Evolutionary conservation across 1,140 invertebrate species (phyloP), one percentile per base, ranked within the genome.

Genomic region (Helicorthomorpha holstii): DNA sequence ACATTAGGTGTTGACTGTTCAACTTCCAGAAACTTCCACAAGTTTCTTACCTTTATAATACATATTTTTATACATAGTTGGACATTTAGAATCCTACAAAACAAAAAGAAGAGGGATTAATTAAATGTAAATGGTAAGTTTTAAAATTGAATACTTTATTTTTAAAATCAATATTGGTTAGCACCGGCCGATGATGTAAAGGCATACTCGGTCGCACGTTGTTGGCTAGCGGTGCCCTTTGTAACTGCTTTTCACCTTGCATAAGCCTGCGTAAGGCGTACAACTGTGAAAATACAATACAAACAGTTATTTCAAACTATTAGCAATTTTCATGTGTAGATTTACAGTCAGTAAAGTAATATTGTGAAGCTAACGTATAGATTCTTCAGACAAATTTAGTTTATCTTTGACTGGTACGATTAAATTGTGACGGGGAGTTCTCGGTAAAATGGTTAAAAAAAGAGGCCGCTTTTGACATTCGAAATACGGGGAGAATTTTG

Each of bases 151-250:
- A 4, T 34, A 81, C 75, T 72, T 77, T 78, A 63, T 81, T 72
- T 60, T 80, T 81, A 68, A 95, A 93, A 69, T 95, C 87, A 65
- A 96, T 95, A 70, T 95, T 95, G 49, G 92, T 95, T 64, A 91
- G 75, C 47, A 95, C 80, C 16, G 88, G 84, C 57, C 91, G 76
- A 69, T 91, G 84, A 69, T 94, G 82, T 23, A 94, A 73, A 26
- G 82, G 80, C 64, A 93, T 88, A 1, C 83, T 79, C 25, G 89
- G 89, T 64, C 92, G 75, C 65, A 83, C 87, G 72, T 96, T 96
- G 73, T 92, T 91, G 55, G 86, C 87, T 61, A 95, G 74, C 19
- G 86, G 84, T 49, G 86, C 85, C 69, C 88, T 90, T 14, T 85
- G 82, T 65, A 83, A 78, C 58, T 78, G 76, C 56, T 75, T 76